Evolutionary conservation across 2,888 invertebrate species (phyloP), one percentile per base, ranked within the genome.

Genomic region (Tenthredo scrophulariae): DNA sequence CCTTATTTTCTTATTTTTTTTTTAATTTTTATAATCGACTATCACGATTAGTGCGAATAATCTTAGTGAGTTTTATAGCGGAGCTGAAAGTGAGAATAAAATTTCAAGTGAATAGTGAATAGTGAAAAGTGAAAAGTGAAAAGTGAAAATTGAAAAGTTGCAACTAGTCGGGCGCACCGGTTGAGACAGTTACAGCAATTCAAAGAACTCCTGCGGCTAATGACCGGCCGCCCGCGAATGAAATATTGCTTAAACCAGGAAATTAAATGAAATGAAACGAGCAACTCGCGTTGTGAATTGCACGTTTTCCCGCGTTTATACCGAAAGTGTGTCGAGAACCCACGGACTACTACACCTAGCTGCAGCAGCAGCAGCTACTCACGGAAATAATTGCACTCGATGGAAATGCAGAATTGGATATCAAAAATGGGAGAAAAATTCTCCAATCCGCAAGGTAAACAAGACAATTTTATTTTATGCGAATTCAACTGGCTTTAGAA

Each of bases 211-310:
- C 29, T 29, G 86, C 86, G 89, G 90, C 89, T 90, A 90, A 91
- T 89, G 89, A 89, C 89, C 89, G 86, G 7, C 33, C 54, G 58
- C 33, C 70, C n/a, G 54, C 54, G 18, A 46, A 37, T 80, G 62
- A 80, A 40, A 80, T 62, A 88, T 92, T 92, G 91, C 91, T 90
- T 88, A 89, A 91, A 92, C 91, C 92, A 92, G 92, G 92, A 92
- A 92, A 92, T 89, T 89, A 90, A 91, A 90, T 87, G 88, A 89
- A 88, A 80, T 80, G 40, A 80, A 80, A 80, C 40, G 62, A 89
- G 88, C 26, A 15, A 80, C 87, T 87, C 88, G 86, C 85, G 84
- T 86, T 86, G 89, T 86, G 90, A 91, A 91, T 91, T 91, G 91
- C 91, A 91, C 89, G 91, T 90, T 92, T 92, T 91, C 90, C 89